Base-by-base conservation (phyloP, 2,797 vertebrate genomes). In the Periophthalmus magnuspinnatus region DNA sequence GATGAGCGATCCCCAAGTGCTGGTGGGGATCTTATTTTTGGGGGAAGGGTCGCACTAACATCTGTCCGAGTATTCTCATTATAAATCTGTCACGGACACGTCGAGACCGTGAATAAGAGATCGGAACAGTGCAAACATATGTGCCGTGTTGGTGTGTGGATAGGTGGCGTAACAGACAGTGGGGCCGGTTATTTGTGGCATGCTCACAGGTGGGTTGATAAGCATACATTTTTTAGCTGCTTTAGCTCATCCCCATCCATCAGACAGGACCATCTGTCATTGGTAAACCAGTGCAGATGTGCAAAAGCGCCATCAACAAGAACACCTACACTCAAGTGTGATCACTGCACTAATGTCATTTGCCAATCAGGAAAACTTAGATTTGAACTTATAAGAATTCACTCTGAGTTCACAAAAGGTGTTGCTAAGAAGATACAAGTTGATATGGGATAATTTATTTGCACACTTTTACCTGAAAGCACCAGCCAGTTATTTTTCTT, bases 41-140 rank as follows among this genome's bases (percentile, higher is more conserved):
- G 38, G 79, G 89, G 86, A 92, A 71, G 77, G 67, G 70, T 84
- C 76, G 80, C 84, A 78, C 81, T 79, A 90, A 88, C 88, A 92
- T 90, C 87, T 91, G 90, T 90, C 90, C 88, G 67, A 55, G 77
- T 73, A 72, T 81, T 88, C 79, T 89, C 57, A 60, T 84, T 90
- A 86, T 84, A 82, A 91, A 92, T 85, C 86, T 84, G 88, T 86
- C 87, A 84, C 67, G 38, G 64, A 82, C 71, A 87, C 61, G 81
- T 72, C 74, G 65, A 75, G 36, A 82, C 77, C 82, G 85, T 84
- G 87, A 88, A 88, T 85, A 86, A 88, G 82, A 81, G 76, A 84
- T 82, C 64, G 65, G 78, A 68, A 64, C 71, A 57, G 64, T 55
- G 67, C 76, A 78, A 81, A 74, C 78, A 86, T 71, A 74, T 81